Evolutionary conservation across 30 jellyfish, hydroid and myxozoan genomes (phyloP), one percentile per base, ranked within the genome.

Genomic region (Aurelia aurita): DNA sequence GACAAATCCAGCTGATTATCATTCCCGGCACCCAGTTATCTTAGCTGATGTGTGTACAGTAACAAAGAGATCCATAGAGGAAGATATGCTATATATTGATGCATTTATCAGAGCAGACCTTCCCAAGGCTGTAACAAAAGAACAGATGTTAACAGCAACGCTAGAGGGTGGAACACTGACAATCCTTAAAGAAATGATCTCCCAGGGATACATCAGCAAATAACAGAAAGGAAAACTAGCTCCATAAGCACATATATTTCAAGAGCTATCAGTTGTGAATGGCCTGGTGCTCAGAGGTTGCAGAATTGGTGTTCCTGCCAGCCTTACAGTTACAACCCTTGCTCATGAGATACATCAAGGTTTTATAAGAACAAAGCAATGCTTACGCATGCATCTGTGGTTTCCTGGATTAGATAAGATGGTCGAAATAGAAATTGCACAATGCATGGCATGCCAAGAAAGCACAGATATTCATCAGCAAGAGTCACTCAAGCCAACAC

Each of bases 401-500:
- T 60, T 20, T 20, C 72, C 72, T 20, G 69, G 82, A 69, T 34
- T 27, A 16, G 31, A 69, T 46, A 69, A 69, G 65, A 46, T 26
- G 65, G 65, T 69, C 26, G 82, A 69, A 46, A 34, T 66, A 39
- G 65, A 34, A 46, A 46, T 69, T 22, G 65, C 62, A 46, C 65
- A 46, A 39, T 69, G 82, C 82, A 69, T 34, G 82, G 82, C 43
- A 39, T 69, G 82, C 65, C 82, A 69, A 45, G 82, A 27, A 46
- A 39, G 34, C 58, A 46, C 65, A 46, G 82, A 39, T 34, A 39
- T 63, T 63, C 75, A 69, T 39, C 82, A 46, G 65, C 82, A 69
- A 34, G 82, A 69, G 82, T 66, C 82, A 46, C 31, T 69, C 28
- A 69, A 69, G 82, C 82, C 82, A 39, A 69, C 82, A 46, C 68